Evolutionary conservation across 2,113 vertebrate genomes (phyloP).

Genomic region (Ceratotherium simum): DNA sequence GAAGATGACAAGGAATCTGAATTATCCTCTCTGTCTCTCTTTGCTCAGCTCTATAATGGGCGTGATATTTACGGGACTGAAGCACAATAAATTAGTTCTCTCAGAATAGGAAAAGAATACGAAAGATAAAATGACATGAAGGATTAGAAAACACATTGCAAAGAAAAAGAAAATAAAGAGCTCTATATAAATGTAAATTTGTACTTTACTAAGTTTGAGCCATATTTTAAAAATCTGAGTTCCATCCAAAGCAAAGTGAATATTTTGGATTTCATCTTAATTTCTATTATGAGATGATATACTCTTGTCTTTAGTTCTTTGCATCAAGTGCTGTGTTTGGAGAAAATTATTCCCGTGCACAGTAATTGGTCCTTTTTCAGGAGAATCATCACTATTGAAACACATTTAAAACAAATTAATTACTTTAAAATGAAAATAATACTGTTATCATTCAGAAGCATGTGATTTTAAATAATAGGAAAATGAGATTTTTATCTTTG

Average conservation of each 20-base stretch:
- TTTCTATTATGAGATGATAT: constrained; percentile 46
- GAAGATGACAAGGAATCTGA: background rate
- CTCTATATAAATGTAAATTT: background rate
- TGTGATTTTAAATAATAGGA: constrained; percentile 52
- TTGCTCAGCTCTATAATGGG: background rate
- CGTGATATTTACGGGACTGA: background rate
- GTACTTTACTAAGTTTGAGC: background rate
- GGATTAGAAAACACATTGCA: background rate
- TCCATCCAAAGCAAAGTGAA: constrained; percentile 50
- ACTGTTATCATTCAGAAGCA: constrained; percentile 28
- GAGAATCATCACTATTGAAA: constrained; percentile 51
- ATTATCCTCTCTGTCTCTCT: background rate
- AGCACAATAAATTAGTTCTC: background rate
- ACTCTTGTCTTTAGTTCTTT: constrained; percentile 10
- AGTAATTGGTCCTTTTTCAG: background rate
- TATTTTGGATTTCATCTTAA: constrained; percentile 33
- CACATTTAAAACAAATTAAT: constrained; percentile 67
- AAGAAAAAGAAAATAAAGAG: background rate
- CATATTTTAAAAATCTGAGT: constrained; percentile 41
- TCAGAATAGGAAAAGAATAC: background rate
- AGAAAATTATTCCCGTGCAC: constrained; percentile 41
- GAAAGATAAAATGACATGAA: constrained; percentile 22
- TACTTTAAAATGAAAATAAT: constrained; percentile 66
- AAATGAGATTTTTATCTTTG: constrained; percentile 37
- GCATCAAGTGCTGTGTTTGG: constrained; percentile 16